Conservation (phyloP, 2,888 invertebrate genomes). For the Papilio gigon region DNA sequence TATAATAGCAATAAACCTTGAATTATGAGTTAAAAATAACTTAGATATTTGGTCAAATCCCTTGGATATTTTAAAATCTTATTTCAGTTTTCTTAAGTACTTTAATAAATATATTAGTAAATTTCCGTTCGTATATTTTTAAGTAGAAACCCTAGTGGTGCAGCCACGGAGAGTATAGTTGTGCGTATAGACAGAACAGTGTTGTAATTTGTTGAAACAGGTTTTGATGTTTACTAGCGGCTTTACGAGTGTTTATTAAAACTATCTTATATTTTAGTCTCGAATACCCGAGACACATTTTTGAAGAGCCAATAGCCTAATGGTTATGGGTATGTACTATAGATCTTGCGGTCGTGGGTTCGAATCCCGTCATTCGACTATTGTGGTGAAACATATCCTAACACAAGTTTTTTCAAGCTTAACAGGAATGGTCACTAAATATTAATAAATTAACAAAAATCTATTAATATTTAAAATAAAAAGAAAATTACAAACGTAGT, state of each 20-base stretch:
- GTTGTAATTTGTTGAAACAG: constrained; percentile 33
- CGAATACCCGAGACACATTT: too few relatives aligned
- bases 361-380: too few relatives aligned
- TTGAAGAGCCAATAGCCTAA: too few relatives aligned
- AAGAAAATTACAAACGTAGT: too few relatives aligned
- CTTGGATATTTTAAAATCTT: not conserved
- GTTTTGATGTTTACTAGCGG: constrained; percentile 31
- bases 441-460: too few relatives aligned
- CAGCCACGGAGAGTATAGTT: not conserved
- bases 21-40: not conserved
- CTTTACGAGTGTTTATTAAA: not conserved
- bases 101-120: not conserved
- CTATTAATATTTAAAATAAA: too few relatives aligned
- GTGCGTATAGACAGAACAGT: constrained; percentile 11
- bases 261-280: too few relatives aligned
- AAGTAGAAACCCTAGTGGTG: not conserved
- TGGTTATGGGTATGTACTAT: too few relatives aligned
- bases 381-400: too few relatives aligned
- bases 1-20: not conserved
- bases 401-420: too few relatives aligned
- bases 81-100: not conserved
- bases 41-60: not conserved
- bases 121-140: not conserved
- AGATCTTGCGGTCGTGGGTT: too few relatives aligned
- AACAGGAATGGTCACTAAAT: too few relatives aligned